phyloP scores from a whole-genome alignment of 2,797 vertebrate species.

The Crax fasciolata region DNA sequence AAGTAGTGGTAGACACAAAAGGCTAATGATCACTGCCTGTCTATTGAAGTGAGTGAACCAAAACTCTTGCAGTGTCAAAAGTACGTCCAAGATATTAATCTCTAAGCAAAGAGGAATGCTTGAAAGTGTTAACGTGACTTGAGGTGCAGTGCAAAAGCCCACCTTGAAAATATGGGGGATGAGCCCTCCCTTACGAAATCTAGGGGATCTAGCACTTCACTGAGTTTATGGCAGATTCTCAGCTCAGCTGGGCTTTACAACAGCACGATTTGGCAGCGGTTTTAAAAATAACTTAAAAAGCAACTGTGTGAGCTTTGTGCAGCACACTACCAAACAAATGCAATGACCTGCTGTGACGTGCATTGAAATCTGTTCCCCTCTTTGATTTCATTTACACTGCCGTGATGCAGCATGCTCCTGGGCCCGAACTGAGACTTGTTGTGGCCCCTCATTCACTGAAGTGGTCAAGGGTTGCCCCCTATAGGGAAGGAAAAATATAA shows the following conservation, averaged over 20 bases:
- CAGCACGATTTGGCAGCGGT: background rate
- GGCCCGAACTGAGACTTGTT: background rate
- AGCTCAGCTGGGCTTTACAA: background rate
- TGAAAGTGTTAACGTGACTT: background rate
- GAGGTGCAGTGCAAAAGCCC: background rate
- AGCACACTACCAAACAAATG: background rate
- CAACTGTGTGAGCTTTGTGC: background rate
- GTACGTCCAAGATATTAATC: background rate
- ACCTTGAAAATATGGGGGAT: background rate
- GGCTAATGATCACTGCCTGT: constrained; percentile 3
- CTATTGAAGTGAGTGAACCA: background rate
- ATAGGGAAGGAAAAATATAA: constrained; percentile 70
- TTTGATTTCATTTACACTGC: constrained; percentile 14
- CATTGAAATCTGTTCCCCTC: constrained; percentile 25
- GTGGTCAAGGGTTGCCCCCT: constrained; percentile 74
- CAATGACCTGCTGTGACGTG: background rate
- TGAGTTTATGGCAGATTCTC: background rate
- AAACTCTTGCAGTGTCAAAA: background rate
- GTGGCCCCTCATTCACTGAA: background rate
- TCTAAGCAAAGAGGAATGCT: background rate
- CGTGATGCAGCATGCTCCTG: background rate
- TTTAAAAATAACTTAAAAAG: constrained; percentile 23
- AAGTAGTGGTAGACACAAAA: background rate
- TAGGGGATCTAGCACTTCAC: background rate
- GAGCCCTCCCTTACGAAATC: background rate